Conservation (phyloP, 2,797 vertebrate genomes). For the Gymnothorax javanicus region DNA sequence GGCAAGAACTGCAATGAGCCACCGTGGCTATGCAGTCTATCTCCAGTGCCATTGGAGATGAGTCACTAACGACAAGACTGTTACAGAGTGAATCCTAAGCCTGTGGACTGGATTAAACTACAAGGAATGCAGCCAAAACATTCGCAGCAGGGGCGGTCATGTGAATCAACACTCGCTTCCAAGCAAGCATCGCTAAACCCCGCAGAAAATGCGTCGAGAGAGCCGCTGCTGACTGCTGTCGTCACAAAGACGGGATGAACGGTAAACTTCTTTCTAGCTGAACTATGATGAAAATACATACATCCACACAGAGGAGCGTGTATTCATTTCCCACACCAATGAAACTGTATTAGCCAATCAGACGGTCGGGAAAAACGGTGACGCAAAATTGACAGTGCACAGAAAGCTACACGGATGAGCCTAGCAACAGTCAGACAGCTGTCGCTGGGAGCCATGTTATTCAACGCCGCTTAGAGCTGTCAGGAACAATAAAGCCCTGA, state of each 20-base stretch:
- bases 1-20: not conserved
- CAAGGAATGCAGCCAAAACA: not conserved
- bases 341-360: not conserved
- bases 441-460: not conserved
- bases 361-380: not conserved
- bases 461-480: conserved; percentile 3
- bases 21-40: not conserved
- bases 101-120: conserved; percentile 1
- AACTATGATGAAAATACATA: not conserved
- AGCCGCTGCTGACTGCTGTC: not conserved
- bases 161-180: not conserved
- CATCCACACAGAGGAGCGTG: not conserved
- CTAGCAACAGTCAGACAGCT: not conserved
- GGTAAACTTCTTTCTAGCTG: not conserved
- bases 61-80: not conserved
- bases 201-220: not conserved
- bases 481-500: not conserved
- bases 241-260: not conserved
- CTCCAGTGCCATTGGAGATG: not conserved
- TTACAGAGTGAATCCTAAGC: not conserved
- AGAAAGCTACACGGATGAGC: not conserved
- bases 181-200: not conserved
- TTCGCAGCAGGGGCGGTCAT: not conserved
- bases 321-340: no score
- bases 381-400: not conserved